These are phyloP conservation scores for Malurus alboscapulatus DNA, from an alignment of 2,113 vertebrate genomes.

Conservation along the genomic window DNA sequence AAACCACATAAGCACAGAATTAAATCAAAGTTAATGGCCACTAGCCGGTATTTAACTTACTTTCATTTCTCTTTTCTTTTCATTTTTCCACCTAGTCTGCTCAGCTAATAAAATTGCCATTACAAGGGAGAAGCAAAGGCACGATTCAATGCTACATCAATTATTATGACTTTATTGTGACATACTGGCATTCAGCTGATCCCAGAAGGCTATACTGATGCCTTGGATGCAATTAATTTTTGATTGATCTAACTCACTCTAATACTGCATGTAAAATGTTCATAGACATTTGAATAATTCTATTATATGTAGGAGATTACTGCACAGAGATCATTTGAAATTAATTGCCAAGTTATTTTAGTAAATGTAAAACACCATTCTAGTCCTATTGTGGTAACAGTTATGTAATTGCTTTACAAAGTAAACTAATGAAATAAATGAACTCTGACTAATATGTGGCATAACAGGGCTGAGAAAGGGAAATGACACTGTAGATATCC, in stretches of 20 bases:
- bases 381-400: constrained; percentile 39
- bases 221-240: constrained; percentile 63
- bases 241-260: constrained; percentile 67
- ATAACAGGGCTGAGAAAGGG: background rate
- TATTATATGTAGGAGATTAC: constrained; percentile 54
- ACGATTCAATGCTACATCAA: constrained; percentile 59
- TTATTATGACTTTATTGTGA: constrained; percentile 69
- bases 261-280: constrained; percentile 49
- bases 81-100: constrained; percentile 49
- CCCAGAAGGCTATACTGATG: constrained; percentile 57
- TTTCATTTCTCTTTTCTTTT: constrained; percentile 58
- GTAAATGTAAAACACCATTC: constrained; percentile 53
- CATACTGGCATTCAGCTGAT: constrained; percentile 56
- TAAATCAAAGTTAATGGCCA: constrained; percentile 61
- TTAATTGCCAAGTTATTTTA: constrained; percentile 64
- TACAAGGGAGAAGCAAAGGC: constrained; percentile 51
- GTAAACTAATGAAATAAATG: constrained; percentile 66
- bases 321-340: constrained; percentile 61
- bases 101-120: constrained; percentile 52
- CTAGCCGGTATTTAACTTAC: constrained; percentile 57
- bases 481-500: background rate
- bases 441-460: constrained; percentile 46
- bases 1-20: constrained; percentile 24
- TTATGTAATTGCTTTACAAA: constrained; percentile 50
- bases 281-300: constrained; percentile 62